Conservation (phyloP, 2,113 vertebrate species). For the Poeciliopsis retropinna region DNA sequence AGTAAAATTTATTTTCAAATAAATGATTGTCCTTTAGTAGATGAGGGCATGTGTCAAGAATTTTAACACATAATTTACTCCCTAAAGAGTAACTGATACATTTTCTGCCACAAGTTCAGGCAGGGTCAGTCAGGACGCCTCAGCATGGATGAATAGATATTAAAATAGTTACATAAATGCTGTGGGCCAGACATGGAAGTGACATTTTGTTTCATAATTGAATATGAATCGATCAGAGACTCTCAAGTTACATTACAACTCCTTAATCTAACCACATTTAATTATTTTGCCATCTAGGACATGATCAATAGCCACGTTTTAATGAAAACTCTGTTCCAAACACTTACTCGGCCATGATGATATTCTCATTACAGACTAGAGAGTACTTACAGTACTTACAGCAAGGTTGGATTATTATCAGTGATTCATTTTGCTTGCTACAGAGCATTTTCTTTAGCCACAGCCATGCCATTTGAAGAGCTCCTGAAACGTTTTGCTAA, state of each 20-base stretch:
- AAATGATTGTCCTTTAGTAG: too few species aligned
- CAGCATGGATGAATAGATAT: not conserved
- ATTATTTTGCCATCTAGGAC: not conserved
- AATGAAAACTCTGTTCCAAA: not conserved
- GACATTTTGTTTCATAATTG: slow-evolving; percentile 2
- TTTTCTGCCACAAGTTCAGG: too few species aligned
- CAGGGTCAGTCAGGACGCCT: too few species aligned
- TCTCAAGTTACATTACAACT: not conserved
- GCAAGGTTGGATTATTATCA: slow-evolving; percentile 1
- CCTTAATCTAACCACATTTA: not conserved
- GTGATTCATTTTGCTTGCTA: not conserved
- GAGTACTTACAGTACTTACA: not conserved
- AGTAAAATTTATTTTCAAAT: not conserved
- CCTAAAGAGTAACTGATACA: too few species aligned
- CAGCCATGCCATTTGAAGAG: not conserved
- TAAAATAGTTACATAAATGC: not conserved
- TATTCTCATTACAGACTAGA: not conserved
- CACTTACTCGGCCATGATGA: not conserved
- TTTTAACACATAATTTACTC: too few species aligned
- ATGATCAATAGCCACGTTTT: not conserved
- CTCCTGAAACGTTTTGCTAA: not conserved
- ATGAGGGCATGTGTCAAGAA: too few species aligned
- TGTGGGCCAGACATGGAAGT: not conserved
- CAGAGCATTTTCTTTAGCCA: not conserved
- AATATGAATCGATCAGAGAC: not conserved